Base-by-base conservation (phyloP, 2,113 vertebrate genomes). In the Elaphurus davidianus region DNA sequence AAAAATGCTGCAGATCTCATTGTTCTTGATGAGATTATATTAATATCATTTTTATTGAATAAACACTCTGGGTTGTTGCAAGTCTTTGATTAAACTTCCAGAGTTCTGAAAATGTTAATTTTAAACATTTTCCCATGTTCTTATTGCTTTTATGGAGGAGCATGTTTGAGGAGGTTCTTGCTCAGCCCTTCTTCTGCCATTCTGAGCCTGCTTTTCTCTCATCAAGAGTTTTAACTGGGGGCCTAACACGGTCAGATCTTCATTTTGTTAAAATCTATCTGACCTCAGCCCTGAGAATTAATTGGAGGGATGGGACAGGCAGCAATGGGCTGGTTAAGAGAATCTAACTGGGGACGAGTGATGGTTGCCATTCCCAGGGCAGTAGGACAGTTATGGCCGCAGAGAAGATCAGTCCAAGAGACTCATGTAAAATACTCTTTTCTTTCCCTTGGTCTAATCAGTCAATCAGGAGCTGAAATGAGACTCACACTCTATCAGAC, bases 41-140 rank as follows among this genome's bases (percentile, higher is more conserved):
- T 10, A 19, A 91, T 36, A 78, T 19, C 15, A 23, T 84, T 97
- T 85, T 94, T 88, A 81, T 96, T 82, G 76, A 94, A 85, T 85
- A 76, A 92, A 86, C 50, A 94, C 9, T 59, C 78, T 64, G 9
- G 27, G 47, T 94, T 45, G 23, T n/a, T 78, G 52, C 6, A 47
- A 78, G 36, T 3, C 76, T 97, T 64, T 85, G 82, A 62, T 79
- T 93, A 90, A 90, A 62, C 91, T 91, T 60, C 43, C 67, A 76
- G 82, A n/a, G 33, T 91, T 87, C 67, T 84, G n/a, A 92, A 95
- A 86, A 86, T 92, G 79, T 40, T 36, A n/a, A 76, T 74, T 87
- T 64, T 88, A 55, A 62, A 60, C 2, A 40, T 36, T 83, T 96
- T 76, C 50, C 50, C 19, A 12, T 17, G 28, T 88, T 83, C 57